Evolutionary conservation across 2,797 vertebrate species (phyloP), one percentile per base, ranked within the genome.

Genomic region (Nasua narica): DNA sequence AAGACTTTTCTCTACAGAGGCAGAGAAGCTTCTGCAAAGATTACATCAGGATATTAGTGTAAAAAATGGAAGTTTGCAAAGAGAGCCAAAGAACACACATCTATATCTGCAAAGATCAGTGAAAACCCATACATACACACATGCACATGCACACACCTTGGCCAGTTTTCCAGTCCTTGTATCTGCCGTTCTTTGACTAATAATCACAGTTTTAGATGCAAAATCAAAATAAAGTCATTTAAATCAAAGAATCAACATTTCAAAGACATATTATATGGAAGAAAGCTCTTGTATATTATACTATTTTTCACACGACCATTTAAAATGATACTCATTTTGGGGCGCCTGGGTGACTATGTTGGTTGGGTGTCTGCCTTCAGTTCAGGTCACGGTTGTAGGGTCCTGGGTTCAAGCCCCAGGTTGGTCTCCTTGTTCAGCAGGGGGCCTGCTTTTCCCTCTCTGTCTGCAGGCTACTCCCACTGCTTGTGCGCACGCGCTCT

Each of bases 151-250:
- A 52, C 18, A n/a, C 3, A 2, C 1, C 9, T 65, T 86, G 96
- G 81, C 70, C 58, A 97, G 56, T 46, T 88, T 95, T 65, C 67
- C 86, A 87, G 50, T 86, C 23, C 6, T 32, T 76, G 1, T 95
- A 94, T 65, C 65, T 90, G 32, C 16, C 67, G 35, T 84, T 79
- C 15, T 14, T 40, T 92, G 54, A 58, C 58, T 88, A 62, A 78
- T 85, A 67, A 84, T 93, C 46, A 52, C 19, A 76, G 14, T 70
- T 94, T 77, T 29, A 70, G 10, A 60, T 65, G 35, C 25, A 94
- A 90, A 8, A 46, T 83, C 48, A 95, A 81, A 94, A 74, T 70
- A 81, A 58, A 50, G n/a, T 67, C 13, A 70, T 96, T 90, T 94
- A 70, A 72, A 54, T 18, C 65, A 90, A 76, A 87, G 14, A 32